These are phyloP conservation scores for Thalassarche chlororhynchos DNA, from an alignment of 2,113 vertebrate genomes.

Conservation along the genomic window DNA sequence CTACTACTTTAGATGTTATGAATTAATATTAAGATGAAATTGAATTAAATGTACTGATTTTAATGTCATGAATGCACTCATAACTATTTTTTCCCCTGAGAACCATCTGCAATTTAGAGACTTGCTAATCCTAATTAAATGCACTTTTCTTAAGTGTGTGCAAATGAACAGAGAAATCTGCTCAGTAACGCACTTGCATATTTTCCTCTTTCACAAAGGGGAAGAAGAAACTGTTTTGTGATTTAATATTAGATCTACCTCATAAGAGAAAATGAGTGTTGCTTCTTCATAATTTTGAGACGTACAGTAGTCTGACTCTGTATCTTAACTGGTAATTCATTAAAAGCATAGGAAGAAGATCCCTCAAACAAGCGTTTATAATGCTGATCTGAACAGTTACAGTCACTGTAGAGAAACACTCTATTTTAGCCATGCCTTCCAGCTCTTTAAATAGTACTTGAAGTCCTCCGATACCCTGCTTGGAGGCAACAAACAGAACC, in stretches of 20 bases:
- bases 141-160: constrained; percentile 59
- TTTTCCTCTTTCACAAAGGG: neutral
- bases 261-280: neutral
- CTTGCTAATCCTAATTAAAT: constrained; percentile 68
- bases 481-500: neutral
- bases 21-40: constrained; percentile 64
- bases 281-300: neutral
- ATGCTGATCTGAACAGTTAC: neutral
- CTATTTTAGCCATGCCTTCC: neutral
- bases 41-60: constrained; percentile 71
- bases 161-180: constrained; percentile 61
- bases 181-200: neutral
- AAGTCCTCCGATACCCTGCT: neutral
- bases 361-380: neutral
- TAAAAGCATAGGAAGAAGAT: neutral
- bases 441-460: rapidly evolving
- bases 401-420: neutral
- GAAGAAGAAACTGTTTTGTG: neutral
- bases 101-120: constrained; percentile 66
- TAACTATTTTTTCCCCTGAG: constrained; percentile 66
- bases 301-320: neutral
- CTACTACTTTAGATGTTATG: constrained; percentile 31
- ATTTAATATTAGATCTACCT: neutral
- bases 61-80: constrained; percentile 55
- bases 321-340: neutral